A percentile compares a stretch with the other conserved stretches of the same genome.
phyloP scores from a whole-genome alignment of 2,797 vertebrate species.

The Anniella stebbinsi region DNA sequence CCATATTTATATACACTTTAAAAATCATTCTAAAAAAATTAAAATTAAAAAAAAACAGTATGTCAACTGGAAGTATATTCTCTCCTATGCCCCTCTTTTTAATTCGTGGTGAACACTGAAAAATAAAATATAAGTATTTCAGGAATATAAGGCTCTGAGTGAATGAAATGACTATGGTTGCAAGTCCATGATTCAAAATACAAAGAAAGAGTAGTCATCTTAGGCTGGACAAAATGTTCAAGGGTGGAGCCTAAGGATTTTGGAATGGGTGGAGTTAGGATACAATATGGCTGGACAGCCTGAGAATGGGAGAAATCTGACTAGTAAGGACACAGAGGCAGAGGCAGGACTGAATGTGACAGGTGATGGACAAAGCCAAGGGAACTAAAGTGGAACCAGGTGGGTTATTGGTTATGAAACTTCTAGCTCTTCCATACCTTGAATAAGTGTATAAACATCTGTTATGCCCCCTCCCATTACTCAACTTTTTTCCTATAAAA shows the following conservation, averaged over 20 bases:
- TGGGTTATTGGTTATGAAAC: background rate
- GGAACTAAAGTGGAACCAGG: background rate
- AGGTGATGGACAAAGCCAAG: too few species aligned
- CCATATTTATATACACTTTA: conserved; percentile 14
- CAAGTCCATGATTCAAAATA: background rate
- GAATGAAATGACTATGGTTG: background rate
- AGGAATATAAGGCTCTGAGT: conserved; percentile 35
- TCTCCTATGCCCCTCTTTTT: conserved; percentile 18
- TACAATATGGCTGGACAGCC: background rate
- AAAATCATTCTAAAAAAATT: conserved; percentile 20
- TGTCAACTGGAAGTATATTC: background rate
- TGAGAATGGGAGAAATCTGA: background rate
- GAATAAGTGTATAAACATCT: background rate
- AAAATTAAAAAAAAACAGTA: conserved; percentile 42
- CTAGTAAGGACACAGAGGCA: too few species aligned
- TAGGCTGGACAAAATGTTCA: background rate
- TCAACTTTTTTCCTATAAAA: background rate
- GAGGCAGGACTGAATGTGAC: background rate
- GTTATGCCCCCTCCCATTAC: background rate
- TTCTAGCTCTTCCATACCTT: background rate
- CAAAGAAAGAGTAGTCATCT: conserved; percentile 3
- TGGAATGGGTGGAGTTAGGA: background rate
- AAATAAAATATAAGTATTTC: background rate
- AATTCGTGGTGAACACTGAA: conserved; percentile 16
- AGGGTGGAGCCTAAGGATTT: background rate